Conservation (phyloP, 2,113 vertebrate species). For the Cacatua alba region DNA sequence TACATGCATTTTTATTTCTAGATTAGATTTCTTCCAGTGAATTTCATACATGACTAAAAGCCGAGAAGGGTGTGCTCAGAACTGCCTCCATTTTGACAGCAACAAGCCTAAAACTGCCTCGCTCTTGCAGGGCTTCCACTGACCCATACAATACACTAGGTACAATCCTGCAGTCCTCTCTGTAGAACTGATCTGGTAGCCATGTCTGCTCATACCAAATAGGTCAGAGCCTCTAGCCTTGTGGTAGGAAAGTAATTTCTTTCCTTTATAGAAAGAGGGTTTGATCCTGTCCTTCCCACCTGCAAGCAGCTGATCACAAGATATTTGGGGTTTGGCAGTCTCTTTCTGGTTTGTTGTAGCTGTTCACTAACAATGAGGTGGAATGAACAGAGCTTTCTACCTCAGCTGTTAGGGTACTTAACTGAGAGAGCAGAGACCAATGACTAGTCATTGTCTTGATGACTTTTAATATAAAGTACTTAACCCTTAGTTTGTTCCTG, state of each 20-base stretch:
- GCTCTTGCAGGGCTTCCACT: neutral
- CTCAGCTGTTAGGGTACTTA: neutral
- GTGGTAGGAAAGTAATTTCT: neutral
- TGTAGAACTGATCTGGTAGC: neutral
- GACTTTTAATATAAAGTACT: neutral
- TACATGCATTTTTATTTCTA: neutral
- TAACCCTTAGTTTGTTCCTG: neutral
- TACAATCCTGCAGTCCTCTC: neutral
- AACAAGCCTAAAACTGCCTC: neutral
- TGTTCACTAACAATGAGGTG: neutral
- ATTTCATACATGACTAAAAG: neutral
- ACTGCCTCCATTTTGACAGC: neutral
- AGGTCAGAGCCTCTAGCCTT: neutral
- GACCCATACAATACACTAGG: neutral
- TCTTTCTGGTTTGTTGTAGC: neutral
- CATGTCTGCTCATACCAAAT: neutral
- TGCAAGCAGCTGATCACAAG: neutral
- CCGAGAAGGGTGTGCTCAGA: neutral
- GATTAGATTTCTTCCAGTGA: neutral
- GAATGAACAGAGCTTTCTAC: neutral
- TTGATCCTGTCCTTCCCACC: neutral
- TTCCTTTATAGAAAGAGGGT: neutral
- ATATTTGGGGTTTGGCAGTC: neutral
- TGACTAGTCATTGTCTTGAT: neutral
- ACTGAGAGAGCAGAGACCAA: neutral